These are phyloP conservation scores for Scophthalmus maximus DNA, from an alignment of 2,113 vertebrate species.

Conservation along the genomic window DNA sequence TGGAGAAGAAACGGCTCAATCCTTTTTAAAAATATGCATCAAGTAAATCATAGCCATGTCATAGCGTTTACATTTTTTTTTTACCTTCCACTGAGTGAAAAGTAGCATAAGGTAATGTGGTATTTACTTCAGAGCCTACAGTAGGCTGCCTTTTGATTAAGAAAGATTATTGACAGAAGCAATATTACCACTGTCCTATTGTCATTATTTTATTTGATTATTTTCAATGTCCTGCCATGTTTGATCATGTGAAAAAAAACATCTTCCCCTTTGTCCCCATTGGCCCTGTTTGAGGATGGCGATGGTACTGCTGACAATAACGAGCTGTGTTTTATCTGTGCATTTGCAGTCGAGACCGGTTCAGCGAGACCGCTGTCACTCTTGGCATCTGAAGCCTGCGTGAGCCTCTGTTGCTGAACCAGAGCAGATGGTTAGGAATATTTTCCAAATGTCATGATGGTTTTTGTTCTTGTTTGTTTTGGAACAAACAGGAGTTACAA, in stretches of 20 bases:
- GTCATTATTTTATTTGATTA: constrained; percentile 5
- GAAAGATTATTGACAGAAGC: constrained; percentile 15
- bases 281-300: constrained; percentile 7
- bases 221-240: background rate
- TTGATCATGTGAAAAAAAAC: constrained; percentile 17
- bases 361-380: constrained; percentile 6
- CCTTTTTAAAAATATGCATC: no score
- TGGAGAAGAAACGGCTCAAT: no score
- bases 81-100: constrained; percentile 45
- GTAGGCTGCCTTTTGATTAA: constrained; percentile 34
- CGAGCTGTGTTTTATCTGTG: constrained; percentile 13
- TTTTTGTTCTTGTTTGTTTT: constrained; percentile 8
- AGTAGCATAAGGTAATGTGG: constrained; percentile 45
- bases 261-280: constrained; percentile 1
- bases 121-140: constrained; percentile 37
- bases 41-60: constrained; percentile 2
- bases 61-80: constrained; percentile 23
- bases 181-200: background rate
- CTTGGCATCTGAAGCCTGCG: constrained; percentile 16
- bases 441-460: constrained; percentile 30
- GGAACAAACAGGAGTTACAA: constrained; percentile 1
- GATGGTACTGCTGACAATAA: constrained; percentile 18
- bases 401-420: constrained; percentile 14
- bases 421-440: constrained; percentile 34
- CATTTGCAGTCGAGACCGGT: constrained; percentile 30